Percentiles rank a stretch among this genome's conserved stretches.
phyloP scores from a whole-genome alignment of 37 sponge, comb jelly and placozoan genomes.

The Spongilla lacustris region DNA sequence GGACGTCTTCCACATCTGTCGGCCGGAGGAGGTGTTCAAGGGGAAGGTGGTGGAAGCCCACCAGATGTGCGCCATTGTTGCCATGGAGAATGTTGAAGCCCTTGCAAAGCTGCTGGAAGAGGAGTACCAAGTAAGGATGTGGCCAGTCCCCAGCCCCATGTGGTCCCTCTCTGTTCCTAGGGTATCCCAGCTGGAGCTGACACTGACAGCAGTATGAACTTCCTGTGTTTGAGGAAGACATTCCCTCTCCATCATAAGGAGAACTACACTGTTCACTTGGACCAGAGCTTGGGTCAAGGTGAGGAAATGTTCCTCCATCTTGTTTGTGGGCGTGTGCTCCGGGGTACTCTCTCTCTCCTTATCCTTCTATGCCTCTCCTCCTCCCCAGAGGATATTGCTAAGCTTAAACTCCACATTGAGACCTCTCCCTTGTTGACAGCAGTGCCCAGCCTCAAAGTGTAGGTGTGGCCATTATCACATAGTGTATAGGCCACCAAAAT shows the following conservation, averaged over 20 bases:
- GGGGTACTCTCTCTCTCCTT: background rate
- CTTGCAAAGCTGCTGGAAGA: slow-evolving; percentile 12
- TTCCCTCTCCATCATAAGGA: slow-evolving; percentile 22
- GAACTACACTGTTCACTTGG: slow-evolving; percentile 11
- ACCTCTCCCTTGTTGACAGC: background rate
- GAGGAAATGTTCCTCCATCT: background rate
- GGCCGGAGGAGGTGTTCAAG: slow-evolving; percentile 25
- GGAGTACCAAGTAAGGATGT: background rate
- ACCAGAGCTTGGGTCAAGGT: slow-evolving; percentile 10
- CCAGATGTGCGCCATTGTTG: slow-evolving; percentile 7
- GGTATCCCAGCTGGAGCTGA: background rate
- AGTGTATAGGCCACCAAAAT: background rate
- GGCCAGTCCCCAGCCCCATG: background rate
- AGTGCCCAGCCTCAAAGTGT: background rate
- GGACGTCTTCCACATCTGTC: slow-evolving; percentile 50
- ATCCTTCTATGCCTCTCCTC: background rate
- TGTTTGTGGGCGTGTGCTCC: background rate
- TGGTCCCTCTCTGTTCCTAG: background rate
- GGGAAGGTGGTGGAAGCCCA: slow-evolving; percentile 20
- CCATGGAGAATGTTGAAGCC: background rate
- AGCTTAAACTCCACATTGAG: background rate
- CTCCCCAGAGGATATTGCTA: background rate
- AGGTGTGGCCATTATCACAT: background rate
- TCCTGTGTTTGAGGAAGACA: slow-evolving; percentile 31
- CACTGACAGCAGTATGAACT: slow-evolving; percentile 48